Conservation (phyloP, 2,797 vertebrate species). For the Psittacula derbiana region DNA sequence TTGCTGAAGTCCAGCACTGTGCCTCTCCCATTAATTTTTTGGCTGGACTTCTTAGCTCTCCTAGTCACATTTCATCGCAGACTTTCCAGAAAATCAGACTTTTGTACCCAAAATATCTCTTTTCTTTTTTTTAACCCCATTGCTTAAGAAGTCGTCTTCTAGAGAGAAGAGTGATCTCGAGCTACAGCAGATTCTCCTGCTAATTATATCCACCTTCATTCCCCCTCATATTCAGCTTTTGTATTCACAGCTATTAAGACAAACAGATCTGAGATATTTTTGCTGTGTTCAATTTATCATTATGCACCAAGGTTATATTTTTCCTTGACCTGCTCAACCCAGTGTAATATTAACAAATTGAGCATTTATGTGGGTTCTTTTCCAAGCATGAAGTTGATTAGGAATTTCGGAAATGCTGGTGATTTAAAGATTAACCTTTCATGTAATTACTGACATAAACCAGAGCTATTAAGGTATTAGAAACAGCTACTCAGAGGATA, state of each 20-base stretch:
- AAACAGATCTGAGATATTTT: not conserved
- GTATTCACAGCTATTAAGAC: not conserved
- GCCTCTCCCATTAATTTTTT: not conserved
- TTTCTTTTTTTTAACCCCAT: no score
- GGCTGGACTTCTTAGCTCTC: not conserved
- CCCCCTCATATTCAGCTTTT: not conserved
- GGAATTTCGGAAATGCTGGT: constrained; percentile 35
- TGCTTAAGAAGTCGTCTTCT: not conserved
- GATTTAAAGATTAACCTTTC: constrained; percentile 67
- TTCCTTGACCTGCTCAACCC: constrained; percentile 20
- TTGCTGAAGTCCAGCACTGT: not conserved
- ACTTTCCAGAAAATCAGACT: not conserved
- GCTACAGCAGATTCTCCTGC: not conserved
- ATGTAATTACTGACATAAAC: constrained; percentile 39
- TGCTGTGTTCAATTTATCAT: not conserved
- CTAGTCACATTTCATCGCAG: not conserved
- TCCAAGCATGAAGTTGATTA: constrained; percentile 27
- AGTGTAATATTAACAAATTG: constrained; percentile 36
- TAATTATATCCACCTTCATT: not conserved
- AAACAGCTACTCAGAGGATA: constrained; percentile 5
- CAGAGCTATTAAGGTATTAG: constrained; percentile 14
- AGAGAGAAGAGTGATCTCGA: not conserved
- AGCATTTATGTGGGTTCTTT: not conserved
- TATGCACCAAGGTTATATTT: constrained; percentile 3
- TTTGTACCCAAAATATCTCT: not conserved